These are phyloP conservation scores for Plotosus lineatus DNA, from an alignment of 2,113 vertebrate species.

Conservation along the genomic window DNA sequence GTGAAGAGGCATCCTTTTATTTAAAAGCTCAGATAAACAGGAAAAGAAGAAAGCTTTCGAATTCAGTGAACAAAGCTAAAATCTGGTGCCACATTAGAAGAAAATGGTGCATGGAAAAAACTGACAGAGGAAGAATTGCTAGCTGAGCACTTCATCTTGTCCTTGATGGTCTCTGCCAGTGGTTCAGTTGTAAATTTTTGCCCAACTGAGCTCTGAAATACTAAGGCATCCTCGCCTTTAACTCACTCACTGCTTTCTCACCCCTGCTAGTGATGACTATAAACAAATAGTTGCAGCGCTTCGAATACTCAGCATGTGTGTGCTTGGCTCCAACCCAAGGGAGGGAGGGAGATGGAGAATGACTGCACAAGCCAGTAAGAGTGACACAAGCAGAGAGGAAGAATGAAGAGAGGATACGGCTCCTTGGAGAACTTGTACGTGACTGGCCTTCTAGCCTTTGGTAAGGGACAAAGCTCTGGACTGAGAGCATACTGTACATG, in stretches of 20 bases:
- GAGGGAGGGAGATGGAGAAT: slow-evolving; percentile 13
- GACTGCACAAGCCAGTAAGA: not conserved
- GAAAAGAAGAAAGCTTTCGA: not conserved
- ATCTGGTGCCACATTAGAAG: not conserved
- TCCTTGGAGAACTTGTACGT: not conserved
- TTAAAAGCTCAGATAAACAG: slow-evolving; percentile 20
- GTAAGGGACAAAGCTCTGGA: not conserved
- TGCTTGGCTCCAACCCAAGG: slow-evolving; percentile 29
- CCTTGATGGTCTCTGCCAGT: slow-evolving; percentile 29
- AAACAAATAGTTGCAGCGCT: slow-evolving; percentile 48
- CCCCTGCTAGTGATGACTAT: slow-evolving; percentile 38
- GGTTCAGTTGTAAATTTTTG: slow-evolving; percentile 26
- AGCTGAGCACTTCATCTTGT: slow-evolving; percentile 11
- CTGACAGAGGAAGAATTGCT: not conserved
- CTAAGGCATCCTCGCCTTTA: slow-evolving; percentile 11
- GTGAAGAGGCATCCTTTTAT: not conserved
- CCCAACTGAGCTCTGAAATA: slow-evolving; percentile 30
- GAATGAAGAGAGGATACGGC: not conserved
- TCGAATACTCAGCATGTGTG: slow-evolving; percentile 42
- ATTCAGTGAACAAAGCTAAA: not conserved
- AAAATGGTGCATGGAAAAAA: not conserved
- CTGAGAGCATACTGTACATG: not conserved
- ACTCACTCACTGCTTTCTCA: slow-evolving; percentile 15
- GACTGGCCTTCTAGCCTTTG: not conserved
- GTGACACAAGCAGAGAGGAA: slow-evolving; percentile 15